These are phyloP conservation scores for Megaleporinus macrocephalus DNA, from an alignment of 2,113 vertebrate species.

Conservation along the genomic window DNA sequence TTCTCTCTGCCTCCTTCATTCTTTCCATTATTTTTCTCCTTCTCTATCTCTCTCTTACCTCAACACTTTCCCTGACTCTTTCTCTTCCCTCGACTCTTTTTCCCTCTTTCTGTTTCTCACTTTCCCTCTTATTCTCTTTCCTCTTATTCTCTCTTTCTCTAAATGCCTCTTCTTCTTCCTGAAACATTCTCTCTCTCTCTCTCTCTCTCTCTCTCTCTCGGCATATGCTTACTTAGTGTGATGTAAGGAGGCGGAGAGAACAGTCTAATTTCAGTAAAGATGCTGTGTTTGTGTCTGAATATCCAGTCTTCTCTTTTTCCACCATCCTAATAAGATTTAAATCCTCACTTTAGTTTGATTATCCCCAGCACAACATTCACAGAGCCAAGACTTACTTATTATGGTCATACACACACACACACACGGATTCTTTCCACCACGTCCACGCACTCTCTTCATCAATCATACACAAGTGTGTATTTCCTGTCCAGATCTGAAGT, in stretches of 20 bases:
- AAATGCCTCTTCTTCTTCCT: too few species aligned
- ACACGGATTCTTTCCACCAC: slow-evolving; percentile 43
- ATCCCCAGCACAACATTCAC: slow-evolving; percentile 44
- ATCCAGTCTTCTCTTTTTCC: slow-evolving; percentile 11
- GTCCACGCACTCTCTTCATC: slow-evolving; percentile 51
- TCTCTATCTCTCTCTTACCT: too few species aligned
- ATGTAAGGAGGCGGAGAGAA: background rate
- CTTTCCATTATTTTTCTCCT: background rate
- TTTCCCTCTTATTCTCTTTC: too few species aligned
- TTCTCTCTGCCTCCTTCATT: too few species aligned
- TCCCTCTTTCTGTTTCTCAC: too few species aligned
- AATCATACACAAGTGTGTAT: slow-evolving; percentile 57
- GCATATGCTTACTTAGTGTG: background rate
- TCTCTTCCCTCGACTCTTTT: too few species aligned
- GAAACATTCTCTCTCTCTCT: too few species aligned
- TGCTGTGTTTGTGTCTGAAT: background rate
- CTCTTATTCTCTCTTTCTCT: too few species aligned
- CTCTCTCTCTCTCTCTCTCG: too few species aligned
- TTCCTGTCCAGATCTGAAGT: slow-evolving; percentile 60
- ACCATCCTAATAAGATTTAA: slow-evolving; percentile 2
- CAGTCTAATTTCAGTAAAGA: background rate
- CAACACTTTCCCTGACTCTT: too few species aligned
- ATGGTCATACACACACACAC: slow-evolving; percentile 42
- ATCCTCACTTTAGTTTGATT: slow-evolving; percentile 7
- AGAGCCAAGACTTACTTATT: slow-evolving; percentile 48